phyloP scores from a whole-genome alignment of 2,797 vertebrate genomes.

The Sebastiscus albofasciatus region DNA sequence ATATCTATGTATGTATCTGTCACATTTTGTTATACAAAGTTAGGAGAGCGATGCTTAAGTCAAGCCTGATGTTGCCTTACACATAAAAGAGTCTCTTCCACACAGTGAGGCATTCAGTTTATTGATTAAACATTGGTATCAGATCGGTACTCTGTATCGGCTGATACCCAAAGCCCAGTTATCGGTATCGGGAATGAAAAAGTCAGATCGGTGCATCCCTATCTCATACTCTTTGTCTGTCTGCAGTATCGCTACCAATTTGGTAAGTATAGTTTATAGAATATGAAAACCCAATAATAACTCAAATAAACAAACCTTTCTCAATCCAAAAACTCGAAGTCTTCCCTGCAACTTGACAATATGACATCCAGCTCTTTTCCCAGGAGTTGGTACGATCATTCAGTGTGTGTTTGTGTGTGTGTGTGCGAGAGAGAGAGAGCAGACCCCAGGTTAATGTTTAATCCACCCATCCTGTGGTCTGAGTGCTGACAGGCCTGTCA shows the following conservation, averaged over 20 bases:
- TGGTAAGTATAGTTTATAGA: background rate
- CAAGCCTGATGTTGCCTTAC: too few species aligned
- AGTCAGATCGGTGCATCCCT: too few species aligned
- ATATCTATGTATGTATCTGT: too few species aligned
- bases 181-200: fast-evolving
- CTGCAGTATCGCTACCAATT: background rate
- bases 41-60: too few species aligned
- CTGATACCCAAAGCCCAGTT: fast-evolving
- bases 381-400: conserved; percentile 24
- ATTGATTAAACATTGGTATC: too few species aligned
- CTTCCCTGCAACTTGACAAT: conserved; percentile 33
- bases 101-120: too few species aligned
- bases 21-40: too few species aligned
- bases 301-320: conserved; percentile 39
- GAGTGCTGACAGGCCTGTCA: conserved; percentile 60
- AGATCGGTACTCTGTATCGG: fast-evolving
- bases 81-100: too few species aligned
- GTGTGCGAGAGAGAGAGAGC: background rate
- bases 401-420: conserved; percentile 12
- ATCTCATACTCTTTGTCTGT: background rate
- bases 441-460: conserved; percentile 72
- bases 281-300: background rate
- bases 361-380: conserved; percentile 30
- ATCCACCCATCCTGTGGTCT: conserved; percentile 58
- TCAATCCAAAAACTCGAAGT: conserved; percentile 25